Percentiles rank a stretch among this genome's conserved stretches.
Evolutionary conservation across 2,797 vertebrate species (phyloP).

Genomic region (Manis pentadactyla): DNA sequence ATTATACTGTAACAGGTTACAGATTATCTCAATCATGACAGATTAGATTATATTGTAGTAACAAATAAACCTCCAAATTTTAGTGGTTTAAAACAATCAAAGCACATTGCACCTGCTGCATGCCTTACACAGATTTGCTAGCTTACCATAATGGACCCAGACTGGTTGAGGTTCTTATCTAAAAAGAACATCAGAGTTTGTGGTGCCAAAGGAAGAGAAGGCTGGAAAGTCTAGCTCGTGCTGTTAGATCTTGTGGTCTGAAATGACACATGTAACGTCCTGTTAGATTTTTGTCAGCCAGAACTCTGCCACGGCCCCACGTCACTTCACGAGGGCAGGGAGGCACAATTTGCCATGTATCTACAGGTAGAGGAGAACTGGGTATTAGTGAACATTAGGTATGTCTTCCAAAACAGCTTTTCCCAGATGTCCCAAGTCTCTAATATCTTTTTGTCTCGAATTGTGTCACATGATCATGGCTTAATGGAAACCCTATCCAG

Average conservation of each 20-base stretch:
- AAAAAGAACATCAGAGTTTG: background rate
- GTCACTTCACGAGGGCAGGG: background rate
- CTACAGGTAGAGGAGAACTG: background rate
- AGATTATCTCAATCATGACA: background rate
- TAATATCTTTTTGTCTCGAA: background rate
- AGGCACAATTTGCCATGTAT: background rate
- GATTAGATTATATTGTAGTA: background rate
- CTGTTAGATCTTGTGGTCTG: background rate
- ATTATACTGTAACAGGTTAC: background rate
- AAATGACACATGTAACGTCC: background rate
- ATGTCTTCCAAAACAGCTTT: background rate
- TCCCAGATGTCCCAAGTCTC: background rate
- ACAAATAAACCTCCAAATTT: background rate
- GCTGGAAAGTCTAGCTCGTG: background rate
- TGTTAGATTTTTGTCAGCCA: background rate
- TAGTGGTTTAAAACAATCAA: background rate
- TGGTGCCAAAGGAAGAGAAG: background rate
- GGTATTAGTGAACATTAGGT: background rate
- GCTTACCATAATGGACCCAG: background rate
- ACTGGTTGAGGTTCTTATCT: background rate
- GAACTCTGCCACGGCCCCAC: background rate
- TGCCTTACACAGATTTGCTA: background rate
- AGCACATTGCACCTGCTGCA: rapidly evolving
- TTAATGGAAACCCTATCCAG: background rate
- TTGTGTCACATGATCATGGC: background rate